These are phyloP conservation scores for Ectropis grisescens DNA, from an alignment of 1,140 invertebrate species.

Conservation along the genomic window DNA sequence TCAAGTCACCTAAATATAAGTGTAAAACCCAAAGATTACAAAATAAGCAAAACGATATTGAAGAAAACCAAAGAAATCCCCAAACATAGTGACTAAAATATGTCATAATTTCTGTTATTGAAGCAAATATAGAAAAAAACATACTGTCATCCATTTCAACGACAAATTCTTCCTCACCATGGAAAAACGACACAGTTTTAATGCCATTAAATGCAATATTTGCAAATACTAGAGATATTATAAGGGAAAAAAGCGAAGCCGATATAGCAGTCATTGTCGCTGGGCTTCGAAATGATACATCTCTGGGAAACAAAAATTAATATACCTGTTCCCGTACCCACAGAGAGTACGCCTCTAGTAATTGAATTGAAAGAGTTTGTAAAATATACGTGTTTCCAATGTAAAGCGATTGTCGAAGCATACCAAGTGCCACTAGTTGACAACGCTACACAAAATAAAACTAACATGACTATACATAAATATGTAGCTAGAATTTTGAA, in stretches of 20 bases:
- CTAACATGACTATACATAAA: constrained; percentile 27
- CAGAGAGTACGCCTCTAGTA: constrained; percentile 27
- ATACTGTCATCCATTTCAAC: constrained; percentile 31
- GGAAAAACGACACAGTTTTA: constrained; percentile 49
- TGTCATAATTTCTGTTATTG: constrained; percentile 37
- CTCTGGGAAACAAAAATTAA: constrained; percentile 32
- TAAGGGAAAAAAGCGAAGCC: constrained; percentile 27
- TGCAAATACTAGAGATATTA: constrained; percentile 27
- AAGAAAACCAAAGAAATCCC: constrained; percentile 45
- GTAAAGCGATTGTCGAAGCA: constrained; percentile 23
- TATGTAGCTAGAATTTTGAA: constrained; percentile 26
- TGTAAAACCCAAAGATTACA: constrained; percentile 35
- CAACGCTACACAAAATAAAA: constrained; percentile 39
- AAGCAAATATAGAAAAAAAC: constrained; percentile 41
- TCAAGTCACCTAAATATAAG: constrained; percentile 31
- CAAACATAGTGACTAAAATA: constrained; percentile 39
- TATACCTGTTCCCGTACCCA: constrained; percentile 41
- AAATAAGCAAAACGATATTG: constrained; percentile 29
- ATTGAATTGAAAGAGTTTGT: constrained; percentile 21
- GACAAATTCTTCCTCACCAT: constrained; percentile 43
- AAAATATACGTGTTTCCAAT: constrained; percentile 20
- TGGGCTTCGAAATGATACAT: constrained; percentile 44
- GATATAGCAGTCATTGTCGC: constrained; percentile 44
- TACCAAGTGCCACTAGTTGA: constrained; percentile 49
- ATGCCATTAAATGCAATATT: constrained; percentile 41